phyloP scores from a whole-genome alignment of 2,797 vertebrate genomes.

The Alosa sapidissima region DNA sequence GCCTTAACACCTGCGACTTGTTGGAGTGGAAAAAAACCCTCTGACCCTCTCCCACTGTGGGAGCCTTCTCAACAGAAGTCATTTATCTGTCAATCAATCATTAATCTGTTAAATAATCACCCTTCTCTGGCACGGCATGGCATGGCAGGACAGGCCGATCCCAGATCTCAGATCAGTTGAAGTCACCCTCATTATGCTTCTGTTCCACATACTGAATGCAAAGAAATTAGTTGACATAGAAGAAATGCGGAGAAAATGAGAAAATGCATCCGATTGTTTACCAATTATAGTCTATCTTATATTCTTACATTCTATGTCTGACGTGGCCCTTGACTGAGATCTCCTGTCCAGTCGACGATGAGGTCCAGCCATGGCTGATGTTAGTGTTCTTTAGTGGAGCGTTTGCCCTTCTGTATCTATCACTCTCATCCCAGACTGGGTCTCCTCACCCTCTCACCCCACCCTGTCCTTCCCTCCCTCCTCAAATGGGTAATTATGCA shows the following conservation, averaged over 20 bases:
- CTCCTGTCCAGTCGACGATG: neutral
- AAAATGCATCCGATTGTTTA: too few species aligned
- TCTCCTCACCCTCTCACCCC: conserved; percentile 63
- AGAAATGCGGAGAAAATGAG: too few species aligned
- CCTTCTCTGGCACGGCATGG: neutral
- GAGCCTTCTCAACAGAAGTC: conserved; percentile 40
- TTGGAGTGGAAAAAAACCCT: conserved; percentile 34
- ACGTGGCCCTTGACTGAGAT: neutral
- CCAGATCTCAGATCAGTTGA: neutral
- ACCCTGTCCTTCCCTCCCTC: conserved; percentile 62
- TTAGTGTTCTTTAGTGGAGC: conserved; percentile 6
- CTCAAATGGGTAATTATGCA: conserved; percentile 90
- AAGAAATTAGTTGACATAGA: neutral
- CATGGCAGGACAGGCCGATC: neutral
- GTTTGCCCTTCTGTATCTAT: neutral
- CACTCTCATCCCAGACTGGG: conserved; percentile 44
- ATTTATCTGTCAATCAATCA: conserved; percentile 60
- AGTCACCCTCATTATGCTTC: neutral
- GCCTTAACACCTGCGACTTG: conserved; percentile 48
- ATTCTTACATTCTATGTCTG: neutral
- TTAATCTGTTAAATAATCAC: conserved; percentile 40
- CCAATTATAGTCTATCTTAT: too few species aligned
- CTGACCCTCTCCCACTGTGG: conserved; percentile 52
- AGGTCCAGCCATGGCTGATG: neutral
- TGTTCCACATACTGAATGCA: neutral